Base-by-base conservation (phyloP, 1,140 invertebrate genomes). In the Anadara kagoshimensis region DNA sequence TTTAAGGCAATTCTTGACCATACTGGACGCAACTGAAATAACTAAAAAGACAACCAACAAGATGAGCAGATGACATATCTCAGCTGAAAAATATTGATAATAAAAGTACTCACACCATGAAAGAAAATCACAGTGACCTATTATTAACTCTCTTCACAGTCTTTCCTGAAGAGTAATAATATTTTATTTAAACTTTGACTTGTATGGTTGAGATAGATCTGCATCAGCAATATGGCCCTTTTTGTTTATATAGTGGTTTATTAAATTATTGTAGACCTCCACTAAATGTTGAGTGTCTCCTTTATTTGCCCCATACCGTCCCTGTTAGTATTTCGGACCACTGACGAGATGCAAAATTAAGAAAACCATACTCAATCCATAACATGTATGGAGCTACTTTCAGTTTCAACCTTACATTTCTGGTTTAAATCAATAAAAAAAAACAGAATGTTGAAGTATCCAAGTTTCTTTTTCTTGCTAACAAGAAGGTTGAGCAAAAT, bases 1-100 rank as follows among this genome's bases (percentile, higher is more conserved):
- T 92, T 90, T 4, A 98, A 81, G 0, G 93, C 94, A 82, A 93
- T 93, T 79, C 93, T 93, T 0, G 95, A 95, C 95, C 95, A 97
- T 70, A 98, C 93, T 0, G 96, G 96, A 65, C 94, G 90, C 65
- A 94, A 91, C 56, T 85, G 71, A 77, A 87, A 85, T 26, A 84
- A 58, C 84, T 86, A 73, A 62, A 78, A 71, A 51, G 43, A 54
- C 53, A 56, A 61, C 67, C 14, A 65, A 22, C 29, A n/a, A 59
- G 7, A 16, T 36, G n/a, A n/a, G 10, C 29, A 69, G 41, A n/a
- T n/a, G 8, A 26, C 10, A 56, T 22, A 57, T 54, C 47, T 36
- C 26, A n/a, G 1, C 51, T 41, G 5, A 47, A 43, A 18, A 44
- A 18, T 41, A 47, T 29, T n/a, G 20, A 26, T 51, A 41, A 29